These are phyloP conservation scores for Phylloscopus whistleri DNA, from an alignment of 2,113 vertebrate species.

Conservation along the genomic window DNA sequence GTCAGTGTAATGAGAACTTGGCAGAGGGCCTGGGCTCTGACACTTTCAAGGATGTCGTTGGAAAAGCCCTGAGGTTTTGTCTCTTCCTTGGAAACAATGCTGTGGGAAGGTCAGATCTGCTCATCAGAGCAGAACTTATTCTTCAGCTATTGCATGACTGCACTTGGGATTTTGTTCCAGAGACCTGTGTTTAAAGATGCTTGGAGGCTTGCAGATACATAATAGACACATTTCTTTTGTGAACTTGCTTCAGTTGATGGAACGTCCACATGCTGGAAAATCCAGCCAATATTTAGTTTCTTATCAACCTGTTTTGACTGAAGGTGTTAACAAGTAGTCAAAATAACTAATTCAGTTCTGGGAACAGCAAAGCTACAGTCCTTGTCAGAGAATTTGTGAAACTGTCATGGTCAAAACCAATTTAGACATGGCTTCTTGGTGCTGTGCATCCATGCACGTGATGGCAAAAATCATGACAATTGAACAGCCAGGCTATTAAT, in stretches of 20 bases:
- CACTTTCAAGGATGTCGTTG: constrained; percentile 2
- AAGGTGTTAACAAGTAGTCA: neutral
- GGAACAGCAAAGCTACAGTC: neutral
- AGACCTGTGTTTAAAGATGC: neutral
- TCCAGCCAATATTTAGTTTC: neutral
- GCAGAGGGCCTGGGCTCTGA: neutral
- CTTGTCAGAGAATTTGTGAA: neutral
- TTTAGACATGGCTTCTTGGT: neutral
- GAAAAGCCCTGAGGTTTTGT: neutral
- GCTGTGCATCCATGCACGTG: neutral
- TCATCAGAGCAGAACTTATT: neutral
- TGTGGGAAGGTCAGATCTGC: neutral
- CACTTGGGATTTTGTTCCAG: neutral
- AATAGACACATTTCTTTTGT: neutral
- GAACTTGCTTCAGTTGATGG: neutral
- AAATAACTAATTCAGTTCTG: neutral
- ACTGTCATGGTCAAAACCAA: neutral
- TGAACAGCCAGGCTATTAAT: neutral
- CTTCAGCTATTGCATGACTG: neutral
- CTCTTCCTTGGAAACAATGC: neutral
- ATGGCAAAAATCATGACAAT: neutral
- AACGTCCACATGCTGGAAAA: neutral
- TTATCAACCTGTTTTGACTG: neutral
- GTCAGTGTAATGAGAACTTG: neutral
- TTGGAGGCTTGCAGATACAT: neutral